These are phyloP conservation scores for Hirtodrosophila alboralis DNA, from an alignment of 2,888 invertebrate species.

Conservation along the genomic window DNA sequence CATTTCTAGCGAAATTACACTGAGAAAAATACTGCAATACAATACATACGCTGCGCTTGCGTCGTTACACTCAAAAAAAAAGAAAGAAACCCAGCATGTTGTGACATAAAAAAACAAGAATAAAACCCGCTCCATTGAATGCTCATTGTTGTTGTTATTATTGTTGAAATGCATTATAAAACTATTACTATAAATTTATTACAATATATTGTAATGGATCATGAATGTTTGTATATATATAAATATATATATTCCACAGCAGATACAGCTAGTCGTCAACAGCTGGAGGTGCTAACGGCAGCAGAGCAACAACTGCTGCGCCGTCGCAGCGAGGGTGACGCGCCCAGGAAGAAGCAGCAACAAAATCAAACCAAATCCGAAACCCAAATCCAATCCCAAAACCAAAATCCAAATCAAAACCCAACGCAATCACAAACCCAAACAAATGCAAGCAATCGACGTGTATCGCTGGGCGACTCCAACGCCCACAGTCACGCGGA, in stretches of 20 bases:
- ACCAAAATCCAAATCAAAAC: conserved; percentile 7
- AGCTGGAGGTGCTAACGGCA: conserved; percentile 68
- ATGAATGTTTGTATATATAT: neutral
- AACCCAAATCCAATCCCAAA: conserved; percentile 10
- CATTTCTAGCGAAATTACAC: conserved; percentile 57
- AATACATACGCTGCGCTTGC: conserved; percentile 38
- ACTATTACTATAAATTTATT: too few species aligned
- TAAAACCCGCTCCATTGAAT: conserved; percentile 37
- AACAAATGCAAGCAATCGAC: conserved; percentile 81
- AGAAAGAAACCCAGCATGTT: conserved; percentile 32
- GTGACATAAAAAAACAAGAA: neutral
- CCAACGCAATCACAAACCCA: conserved; percentile 31
- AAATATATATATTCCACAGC: conserved; percentile 22
- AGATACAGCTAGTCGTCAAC: conserved; percentile 65
- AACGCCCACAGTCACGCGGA: conserved; percentile 58
- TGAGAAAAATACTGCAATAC: conserved; percentile 66
- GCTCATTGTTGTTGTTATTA: conserved; percentile 51
- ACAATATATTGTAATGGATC: neutral
- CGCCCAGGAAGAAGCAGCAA: conserved; percentile 78
- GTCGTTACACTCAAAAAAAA: conserved; percentile 27
- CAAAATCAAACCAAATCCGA: conserved; percentile 42
- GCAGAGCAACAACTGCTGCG: conserved; percentile 84
- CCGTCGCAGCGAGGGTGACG: conserved; percentile 88
- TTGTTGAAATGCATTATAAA: neutral
- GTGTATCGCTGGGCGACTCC: conserved; percentile 87